These are phyloP conservation scores for Cyanoderma ruficeps DNA, from an alignment of 2,113 vertebrate species.

Conservation along the genomic window DNA sequence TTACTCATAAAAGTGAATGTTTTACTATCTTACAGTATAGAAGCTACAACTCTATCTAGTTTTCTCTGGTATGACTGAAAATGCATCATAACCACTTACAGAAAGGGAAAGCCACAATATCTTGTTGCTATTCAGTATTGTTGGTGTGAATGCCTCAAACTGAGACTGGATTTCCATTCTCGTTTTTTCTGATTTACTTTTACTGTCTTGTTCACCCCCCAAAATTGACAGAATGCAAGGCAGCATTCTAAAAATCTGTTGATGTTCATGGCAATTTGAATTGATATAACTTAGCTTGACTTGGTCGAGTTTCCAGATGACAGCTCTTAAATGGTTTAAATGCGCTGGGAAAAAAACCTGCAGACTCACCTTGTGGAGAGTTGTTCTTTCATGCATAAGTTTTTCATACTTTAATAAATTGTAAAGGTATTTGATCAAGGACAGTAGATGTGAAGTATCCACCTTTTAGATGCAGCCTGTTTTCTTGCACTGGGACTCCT, in stretches of 20 bases:
- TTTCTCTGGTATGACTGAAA: background rate
- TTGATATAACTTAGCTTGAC: background rate
- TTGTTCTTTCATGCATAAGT: background rate
- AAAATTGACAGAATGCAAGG: background rate
- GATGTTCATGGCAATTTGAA: background rate
- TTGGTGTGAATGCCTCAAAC: background rate
- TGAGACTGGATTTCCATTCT: background rate
- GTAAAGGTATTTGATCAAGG: background rate
- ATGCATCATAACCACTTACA: background rate
- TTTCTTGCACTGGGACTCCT: background rate
- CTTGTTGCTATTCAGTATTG: background rate
- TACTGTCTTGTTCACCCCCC: background rate
- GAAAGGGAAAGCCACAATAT: background rate
- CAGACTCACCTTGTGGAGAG: background rate
- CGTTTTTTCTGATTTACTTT: background rate
- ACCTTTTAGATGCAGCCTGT: background rate
- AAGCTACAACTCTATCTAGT: background rate
- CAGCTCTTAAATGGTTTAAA: background rate
- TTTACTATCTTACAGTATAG: background rate
- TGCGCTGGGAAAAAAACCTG: accelerated
- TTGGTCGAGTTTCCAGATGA: background rate
- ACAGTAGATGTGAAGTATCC: background rate
- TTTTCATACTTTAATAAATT: background rate
- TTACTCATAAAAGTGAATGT: background rate
- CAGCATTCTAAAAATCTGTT: background rate